Evolutionary conservation across 2,888 invertebrate species (phyloP).

Genomic region (Macropis europaea): DNA sequence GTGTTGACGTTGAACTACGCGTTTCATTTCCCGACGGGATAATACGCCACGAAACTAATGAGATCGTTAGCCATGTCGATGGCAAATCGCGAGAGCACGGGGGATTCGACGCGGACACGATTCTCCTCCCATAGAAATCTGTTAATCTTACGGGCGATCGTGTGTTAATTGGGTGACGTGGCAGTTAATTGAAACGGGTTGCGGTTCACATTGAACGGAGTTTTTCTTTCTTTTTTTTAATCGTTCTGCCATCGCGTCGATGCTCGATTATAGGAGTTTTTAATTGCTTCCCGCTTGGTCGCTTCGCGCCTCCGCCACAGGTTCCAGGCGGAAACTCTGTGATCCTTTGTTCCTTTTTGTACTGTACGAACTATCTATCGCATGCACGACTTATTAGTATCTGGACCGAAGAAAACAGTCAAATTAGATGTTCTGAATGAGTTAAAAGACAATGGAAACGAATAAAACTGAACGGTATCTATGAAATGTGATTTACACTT

Average conservation of each 20-base stretch:
- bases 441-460: too few relatives aligned
- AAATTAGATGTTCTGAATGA: too few relatives aligned
- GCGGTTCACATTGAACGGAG: background rate
- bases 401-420: too few relatives aligned
- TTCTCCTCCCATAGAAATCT: conserved; percentile 33
- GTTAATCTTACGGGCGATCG: conserved; percentile 41
- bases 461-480: too few relatives aligned
- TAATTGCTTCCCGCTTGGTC: conserved; percentile 3
- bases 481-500: too few relatives aligned
- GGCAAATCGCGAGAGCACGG: conserved; percentile 16
- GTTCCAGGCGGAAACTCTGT: too few relatives aligned
- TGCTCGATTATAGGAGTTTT: background rate
- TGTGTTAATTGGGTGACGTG: conserved; percentile 22
- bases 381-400: too few relatives aligned
- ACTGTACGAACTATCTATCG: too few relatives aligned
- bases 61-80: conserved; percentile 57
- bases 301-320: too few relatives aligned
- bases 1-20: conserved; percentile 3
- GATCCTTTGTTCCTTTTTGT: too few relatives aligned
- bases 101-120: background rate
- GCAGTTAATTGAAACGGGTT: background rate
- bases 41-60: conserved; percentile 53
- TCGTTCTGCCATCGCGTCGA: background rate
- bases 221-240: background rate
- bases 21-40: conserved; percentile 21